phyloP scores from a whole-genome alignment of 2,797 vertebrate genomes.

The Choloepus didactylus region DNA sequence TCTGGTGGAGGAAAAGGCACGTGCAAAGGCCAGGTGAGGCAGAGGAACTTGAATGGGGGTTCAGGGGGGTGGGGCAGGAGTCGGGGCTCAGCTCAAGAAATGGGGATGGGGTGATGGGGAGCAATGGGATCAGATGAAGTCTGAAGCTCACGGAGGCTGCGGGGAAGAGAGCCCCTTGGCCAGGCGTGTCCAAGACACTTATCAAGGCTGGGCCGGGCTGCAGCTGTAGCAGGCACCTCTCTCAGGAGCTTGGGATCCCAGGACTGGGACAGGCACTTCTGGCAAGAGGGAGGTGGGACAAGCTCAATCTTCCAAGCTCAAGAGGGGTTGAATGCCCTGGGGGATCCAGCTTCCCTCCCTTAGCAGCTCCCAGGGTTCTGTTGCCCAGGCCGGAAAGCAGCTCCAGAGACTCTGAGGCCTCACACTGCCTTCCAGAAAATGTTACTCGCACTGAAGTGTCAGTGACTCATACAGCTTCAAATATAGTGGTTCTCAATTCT shows the following conservation, averaged over 20 bases:
- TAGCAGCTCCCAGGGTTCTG: neutral
- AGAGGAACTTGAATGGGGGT: neutral
- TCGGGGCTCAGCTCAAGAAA: neutral
- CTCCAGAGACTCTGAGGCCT: neutral
- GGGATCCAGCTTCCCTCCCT: neutral
- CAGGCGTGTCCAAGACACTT: neutral
- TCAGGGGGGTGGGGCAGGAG: neutral
- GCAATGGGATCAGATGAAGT: neutral
- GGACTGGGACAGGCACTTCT: no score
- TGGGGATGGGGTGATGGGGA: neutral
- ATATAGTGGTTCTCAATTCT: neutral
- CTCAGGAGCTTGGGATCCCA: neutral
- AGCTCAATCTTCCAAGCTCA: neutral
- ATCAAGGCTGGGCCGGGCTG: neutral
- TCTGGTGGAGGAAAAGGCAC: neutral
- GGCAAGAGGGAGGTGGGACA: neutral
- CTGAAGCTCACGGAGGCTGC: neutral
- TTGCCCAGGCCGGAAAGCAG: neutral
- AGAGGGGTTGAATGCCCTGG: neutral
- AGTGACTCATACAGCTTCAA: conserved; percentile 38
- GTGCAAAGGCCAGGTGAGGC: neutral
- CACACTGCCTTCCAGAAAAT: conserved; percentile 14
- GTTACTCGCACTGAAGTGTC: conserved; percentile 32
- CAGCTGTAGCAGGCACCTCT: neutral
- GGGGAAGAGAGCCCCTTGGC: neutral